Evolutionary conservation across 2,113 vertebrate species (phyloP).

Genomic region (Hoplias malabaricus): DNA sequence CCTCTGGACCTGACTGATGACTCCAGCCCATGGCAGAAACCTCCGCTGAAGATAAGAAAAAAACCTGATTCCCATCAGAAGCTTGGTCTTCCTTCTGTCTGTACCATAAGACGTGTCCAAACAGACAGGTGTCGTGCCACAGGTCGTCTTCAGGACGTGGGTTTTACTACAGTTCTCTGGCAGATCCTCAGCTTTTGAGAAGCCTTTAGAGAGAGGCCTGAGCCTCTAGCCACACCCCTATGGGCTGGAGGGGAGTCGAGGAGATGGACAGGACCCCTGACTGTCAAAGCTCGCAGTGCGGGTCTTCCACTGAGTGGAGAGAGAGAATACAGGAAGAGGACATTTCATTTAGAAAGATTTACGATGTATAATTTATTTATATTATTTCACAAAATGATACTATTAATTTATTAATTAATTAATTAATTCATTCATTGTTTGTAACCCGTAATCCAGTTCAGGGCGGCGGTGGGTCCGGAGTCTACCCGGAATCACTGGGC

Average conservation of each 20-base stretch:
- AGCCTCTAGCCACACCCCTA: constrained; percentile 59
- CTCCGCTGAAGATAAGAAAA: neutral
- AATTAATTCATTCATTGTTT: too few species aligned
- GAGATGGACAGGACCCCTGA: constrained; percentile 83
- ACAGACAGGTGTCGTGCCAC: constrained; percentile 18
- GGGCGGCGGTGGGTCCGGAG: too few species aligned
- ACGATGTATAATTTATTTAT: too few species aligned
- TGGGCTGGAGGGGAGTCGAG: constrained; percentile 79
- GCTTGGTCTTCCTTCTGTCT: neutral
- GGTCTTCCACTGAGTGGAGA: constrained; percentile 79
- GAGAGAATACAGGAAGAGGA: neutral
- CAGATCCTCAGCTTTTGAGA: constrained; percentile 18
- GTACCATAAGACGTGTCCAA: constrained; percentile 1
- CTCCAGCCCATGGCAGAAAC: neutral
- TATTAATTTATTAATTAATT: too few species aligned
- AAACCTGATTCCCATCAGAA: neutral
- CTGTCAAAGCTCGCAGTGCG: constrained; percentile 85
- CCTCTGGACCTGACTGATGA: neutral
- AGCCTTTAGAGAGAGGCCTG: neutral
- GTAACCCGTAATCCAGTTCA: too few species aligned
- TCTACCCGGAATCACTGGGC: too few species aligned
- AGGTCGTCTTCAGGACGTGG: constrained; percentile 9
- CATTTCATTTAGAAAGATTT: too few species aligned
- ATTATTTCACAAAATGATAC: too few species aligned
- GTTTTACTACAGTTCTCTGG: constrained; percentile 7